Base-by-base conservation (phyloP, 2,113 vertebrate species). In the Dasyprocta punctata region DNA sequence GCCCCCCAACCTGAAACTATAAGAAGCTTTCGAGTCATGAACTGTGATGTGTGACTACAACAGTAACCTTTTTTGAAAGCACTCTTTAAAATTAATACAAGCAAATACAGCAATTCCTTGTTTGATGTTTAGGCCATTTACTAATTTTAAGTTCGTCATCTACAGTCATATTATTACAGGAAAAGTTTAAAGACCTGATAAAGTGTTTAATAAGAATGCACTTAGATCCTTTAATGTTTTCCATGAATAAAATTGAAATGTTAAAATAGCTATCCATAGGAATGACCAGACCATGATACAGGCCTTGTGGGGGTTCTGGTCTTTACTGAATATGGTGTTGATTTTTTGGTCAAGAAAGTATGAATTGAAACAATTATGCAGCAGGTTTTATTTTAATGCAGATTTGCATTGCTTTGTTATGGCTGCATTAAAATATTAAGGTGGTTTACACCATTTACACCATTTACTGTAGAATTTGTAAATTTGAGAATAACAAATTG, bases 301-400 rank as follows among this genome's bases (percentile, higher is more conserved):
- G 98, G 99, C 98, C 98, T 98, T 98, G 99, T 99, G 99, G 99
- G 58, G 99, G 8, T 38, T 99, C 99, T 99, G 99, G 99, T 99
- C 16, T 71, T 38, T 71, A 71, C 67, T 71, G 67, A 99, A 99
- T 99, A 99, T 99, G 99, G 99, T 99, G 99, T 99, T 99, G 99
- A 99, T 99, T 99, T 99, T 99, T 99, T 99, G 99, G 99, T 99
- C 99, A 99, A 99, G 99, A 99, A 98, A 99, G 98, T 99, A 99
- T 99, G 98, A 99, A 99, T 99, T 99, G 98, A 98, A 99, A 98
- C 99, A 99, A 99, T 99, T 99, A 99, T 99, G 99, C 99, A 99
- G 99, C 99, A 99, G 99, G 99, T 99, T 99, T 99, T 99, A 99
- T 99, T 99, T 99, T 99, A 99, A 98, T 99, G 99, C 99, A 99